These are phyloP conservation scores for Phocoena phocoena DNA, from an alignment of 2,113 vertebrate genomes.

Conservation along the genomic window DNA sequence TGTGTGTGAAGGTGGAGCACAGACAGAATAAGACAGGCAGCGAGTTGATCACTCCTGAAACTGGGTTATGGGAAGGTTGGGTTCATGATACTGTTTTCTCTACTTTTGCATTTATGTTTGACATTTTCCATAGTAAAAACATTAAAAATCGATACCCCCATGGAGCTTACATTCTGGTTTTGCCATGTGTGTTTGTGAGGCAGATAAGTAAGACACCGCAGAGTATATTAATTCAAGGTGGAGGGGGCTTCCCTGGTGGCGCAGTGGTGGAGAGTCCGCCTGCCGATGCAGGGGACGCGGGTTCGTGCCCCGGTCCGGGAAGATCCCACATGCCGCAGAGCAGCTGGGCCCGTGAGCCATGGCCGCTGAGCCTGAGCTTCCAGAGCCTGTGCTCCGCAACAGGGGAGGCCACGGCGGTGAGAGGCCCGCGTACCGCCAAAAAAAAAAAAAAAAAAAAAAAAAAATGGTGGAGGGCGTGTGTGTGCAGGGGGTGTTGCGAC, in stretches of 20 bases:
- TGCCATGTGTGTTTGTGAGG: not conserved
- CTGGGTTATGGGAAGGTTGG: not conserved
- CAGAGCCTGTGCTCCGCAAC: no score
- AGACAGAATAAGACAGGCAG: rapidly evolving
- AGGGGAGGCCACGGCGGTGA: no score
- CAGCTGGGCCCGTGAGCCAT: no score
- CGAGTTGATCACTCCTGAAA: not conserved
- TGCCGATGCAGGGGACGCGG: no score
- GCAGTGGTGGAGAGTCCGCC: no score
- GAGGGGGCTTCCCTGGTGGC: not conserved
- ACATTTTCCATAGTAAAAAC: not conserved
- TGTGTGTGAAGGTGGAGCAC: rapidly evolving
- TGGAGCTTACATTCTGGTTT: not conserved
- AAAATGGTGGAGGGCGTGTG: not conserved
- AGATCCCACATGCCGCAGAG: no score
- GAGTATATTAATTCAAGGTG: not conserved
- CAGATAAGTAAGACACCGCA: rapidly evolving
- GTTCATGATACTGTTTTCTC: not conserved
- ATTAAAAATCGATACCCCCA: not conserved
- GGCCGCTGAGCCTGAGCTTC: no score
- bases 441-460: no score
- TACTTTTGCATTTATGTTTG: not conserved
- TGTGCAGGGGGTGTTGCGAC: rapidly evolving
- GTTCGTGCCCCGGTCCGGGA: no score
- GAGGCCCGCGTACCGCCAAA: no score